Evolutionary conservation across 2,113 vertebrate species (phyloP).

Genomic region (Taxidea taxus): DNA sequence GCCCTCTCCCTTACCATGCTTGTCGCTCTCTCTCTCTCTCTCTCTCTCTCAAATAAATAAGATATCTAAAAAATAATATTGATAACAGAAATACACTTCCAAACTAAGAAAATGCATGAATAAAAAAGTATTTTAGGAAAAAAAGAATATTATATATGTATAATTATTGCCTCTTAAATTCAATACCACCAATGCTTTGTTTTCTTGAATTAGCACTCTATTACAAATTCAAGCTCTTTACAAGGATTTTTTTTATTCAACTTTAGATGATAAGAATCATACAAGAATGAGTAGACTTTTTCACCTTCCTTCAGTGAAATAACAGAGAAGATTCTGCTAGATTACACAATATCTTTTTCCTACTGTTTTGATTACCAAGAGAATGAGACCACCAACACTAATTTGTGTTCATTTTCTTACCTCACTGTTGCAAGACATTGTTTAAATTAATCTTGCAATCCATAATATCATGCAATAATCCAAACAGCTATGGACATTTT

Average conservation of each 20-base stretch:
- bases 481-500: not conserved
- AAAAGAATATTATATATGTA: not conserved
- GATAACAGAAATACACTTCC: not conserved
- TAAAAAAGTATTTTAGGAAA: not conserved
- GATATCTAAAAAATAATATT: not conserved
- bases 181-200: not conserved
- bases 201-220: not conserved
- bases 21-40: not conserved
- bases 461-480: not conserved
- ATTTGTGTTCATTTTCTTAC: not conserved
- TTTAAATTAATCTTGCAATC: not conserved
- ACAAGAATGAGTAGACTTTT: not conserved
- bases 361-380: not conserved
- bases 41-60: not conserved
- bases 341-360: not conserved
- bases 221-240: not conserved
- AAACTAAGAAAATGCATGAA: not conserved
- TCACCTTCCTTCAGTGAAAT: not conserved
- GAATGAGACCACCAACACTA: not conserved
- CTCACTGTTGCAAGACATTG: not conserved
- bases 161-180: not conserved
- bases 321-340: not conserved
- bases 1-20: not conserved
- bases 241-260: not conserved
- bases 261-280: not conserved